These are phyloP conservation scores for Drosophila setifemur DNA, from an alignment of 1,140 invertebrate species.

Conservation along the genomic window DNA sequence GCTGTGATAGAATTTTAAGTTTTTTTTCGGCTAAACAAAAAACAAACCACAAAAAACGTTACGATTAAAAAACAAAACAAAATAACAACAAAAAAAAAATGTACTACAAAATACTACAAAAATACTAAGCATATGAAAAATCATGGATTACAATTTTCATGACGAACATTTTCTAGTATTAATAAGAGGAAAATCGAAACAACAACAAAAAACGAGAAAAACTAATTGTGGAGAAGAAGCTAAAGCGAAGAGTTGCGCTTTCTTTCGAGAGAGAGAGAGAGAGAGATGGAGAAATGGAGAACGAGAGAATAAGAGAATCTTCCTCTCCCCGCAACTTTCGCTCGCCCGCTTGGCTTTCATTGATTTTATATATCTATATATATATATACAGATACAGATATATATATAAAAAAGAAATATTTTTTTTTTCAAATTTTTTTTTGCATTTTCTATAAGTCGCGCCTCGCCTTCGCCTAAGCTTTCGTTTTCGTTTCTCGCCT, in stretches of 20 bases:
- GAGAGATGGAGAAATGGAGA: slow-evolving; percentile 15
- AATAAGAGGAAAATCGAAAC: slow-evolving; percentile 2
- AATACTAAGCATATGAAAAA: slow-evolving; percentile 15
- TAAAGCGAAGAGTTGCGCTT: slow-evolving; percentile 8
- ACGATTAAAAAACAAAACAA: slow-evolving; percentile 16
- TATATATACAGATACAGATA: not conserved
- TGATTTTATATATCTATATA: slow-evolving; percentile 34
- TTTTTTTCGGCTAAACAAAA: slow-evolving; percentile 32
- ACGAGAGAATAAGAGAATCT: slow-evolving; percentile 19
- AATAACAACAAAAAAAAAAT: slow-evolving; percentile 2
- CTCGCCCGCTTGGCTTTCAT: slow-evolving; percentile 46
- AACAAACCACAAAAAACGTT: slow-evolving; percentile 20
- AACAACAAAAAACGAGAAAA: slow-evolving; percentile 9
- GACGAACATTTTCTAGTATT: slow-evolving; percentile 35
- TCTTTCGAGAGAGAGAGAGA: slow-evolving; percentile 23
- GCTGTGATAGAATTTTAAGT: slow-evolving; percentile 78
- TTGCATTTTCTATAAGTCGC: slow-evolving; percentile 33
- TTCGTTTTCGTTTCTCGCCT: slow-evolving; percentile 31
- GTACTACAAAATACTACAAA: slow-evolving; percentile 1
- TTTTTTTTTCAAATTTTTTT: slow-evolving; percentile 16
- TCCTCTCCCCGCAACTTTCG: slow-evolving; percentile 28
- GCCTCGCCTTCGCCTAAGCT: slow-evolving; percentile 44
- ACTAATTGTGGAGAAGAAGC: slow-evolving; percentile 33
- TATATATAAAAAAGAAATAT: slow-evolving; percentile 17
- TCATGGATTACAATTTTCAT: slow-evolving; percentile 43